These are phyloP conservation scores for Nomada ferruginata DNA, from an alignment of 2,888 invertebrate species.

Conservation along the genomic window DNA sequence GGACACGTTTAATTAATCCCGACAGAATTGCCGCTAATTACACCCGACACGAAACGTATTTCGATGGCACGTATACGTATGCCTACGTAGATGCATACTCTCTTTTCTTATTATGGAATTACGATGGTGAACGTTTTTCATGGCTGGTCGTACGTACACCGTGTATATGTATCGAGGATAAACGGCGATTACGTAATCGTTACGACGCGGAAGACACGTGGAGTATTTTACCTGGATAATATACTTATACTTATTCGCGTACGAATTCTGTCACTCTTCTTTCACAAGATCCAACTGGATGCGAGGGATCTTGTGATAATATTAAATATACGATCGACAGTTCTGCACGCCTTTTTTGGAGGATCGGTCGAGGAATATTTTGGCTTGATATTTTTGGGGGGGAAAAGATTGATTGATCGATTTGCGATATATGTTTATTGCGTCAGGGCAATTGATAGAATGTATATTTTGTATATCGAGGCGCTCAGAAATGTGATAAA, in stretches of 20 bases:
- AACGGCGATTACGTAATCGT: conserved; percentile 64
- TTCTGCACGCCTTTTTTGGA: not conserved
- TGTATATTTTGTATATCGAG: too few relatives aligned
- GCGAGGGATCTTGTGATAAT: too few relatives aligned
- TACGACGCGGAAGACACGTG: conserved; percentile 65
- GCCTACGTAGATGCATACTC: too few relatives aligned
- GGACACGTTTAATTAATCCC: conserved; percentile 57
- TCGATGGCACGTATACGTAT: too few relatives aligned
- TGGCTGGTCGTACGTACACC: conserved; percentile 48
- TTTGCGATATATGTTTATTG: too few relatives aligned
- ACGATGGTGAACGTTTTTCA: conserved; percentile 56
- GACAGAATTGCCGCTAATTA: conserved; percentile 62
- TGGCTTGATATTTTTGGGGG: too few relatives aligned
- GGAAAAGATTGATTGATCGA: too few relatives aligned
- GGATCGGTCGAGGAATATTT: too few relatives aligned
- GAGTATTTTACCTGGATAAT: not conserved
- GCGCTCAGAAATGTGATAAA: conserved; percentile 6
- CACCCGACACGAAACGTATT: conserved; percentile 16
- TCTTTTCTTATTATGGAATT: conserved; percentile 4
- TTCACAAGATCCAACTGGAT: not conserved
- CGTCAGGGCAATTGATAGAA: too few relatives aligned
- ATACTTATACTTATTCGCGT: conserved; percentile 6
- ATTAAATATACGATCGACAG: conserved; percentile 1
- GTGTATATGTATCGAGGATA: conserved; percentile 63
- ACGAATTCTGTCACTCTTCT: not conserved